A percentile compares a stretch with the other conserved stretches of the same genome.
Evolutionary conservation across 2,113 vertebrate species (phyloP).

Genomic region (Microcebus ravelobensis): DNA sequence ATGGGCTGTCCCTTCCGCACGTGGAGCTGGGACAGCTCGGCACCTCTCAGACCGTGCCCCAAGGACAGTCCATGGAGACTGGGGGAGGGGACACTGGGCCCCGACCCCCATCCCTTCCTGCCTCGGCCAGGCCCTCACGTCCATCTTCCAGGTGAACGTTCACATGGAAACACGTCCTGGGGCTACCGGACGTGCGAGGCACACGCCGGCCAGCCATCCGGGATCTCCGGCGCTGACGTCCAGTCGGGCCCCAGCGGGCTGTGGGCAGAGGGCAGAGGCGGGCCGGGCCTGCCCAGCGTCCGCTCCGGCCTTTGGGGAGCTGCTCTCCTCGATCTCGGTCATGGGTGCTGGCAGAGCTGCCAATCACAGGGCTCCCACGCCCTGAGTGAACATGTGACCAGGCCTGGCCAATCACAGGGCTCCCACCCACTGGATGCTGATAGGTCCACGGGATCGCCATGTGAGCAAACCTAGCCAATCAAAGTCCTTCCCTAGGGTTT

Average conservation of each 20-base stretch:
- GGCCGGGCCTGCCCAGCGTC: background rate
- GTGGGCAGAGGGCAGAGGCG: no score
- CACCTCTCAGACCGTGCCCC: background rate
- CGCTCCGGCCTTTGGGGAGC: background rate
- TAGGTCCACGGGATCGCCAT: background rate
- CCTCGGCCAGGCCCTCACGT: background rate
- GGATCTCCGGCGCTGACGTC: no score
- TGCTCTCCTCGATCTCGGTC: background rate
- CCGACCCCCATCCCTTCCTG: background rate
- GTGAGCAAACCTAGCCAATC: background rate
- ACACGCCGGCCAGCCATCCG: background rate
- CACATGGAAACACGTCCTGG: background rate
- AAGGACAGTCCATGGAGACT: rapidly evolving
- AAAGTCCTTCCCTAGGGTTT: background rate
- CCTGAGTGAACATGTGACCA: background rate
- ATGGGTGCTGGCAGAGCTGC: background rate
- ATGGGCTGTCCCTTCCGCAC: background rate
- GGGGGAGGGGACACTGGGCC: background rate
- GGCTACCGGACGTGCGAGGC: background rate
- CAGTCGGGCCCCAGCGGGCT: background rate
- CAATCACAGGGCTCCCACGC: background rate
- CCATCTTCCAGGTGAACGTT: background rate
- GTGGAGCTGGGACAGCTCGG: background rate
- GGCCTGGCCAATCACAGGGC: background rate
- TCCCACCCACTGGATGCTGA: background rate